Evolutionary conservation across 2,113 vertebrate genomes (phyloP).

Genomic region (Hystrix cristata): DNA sequence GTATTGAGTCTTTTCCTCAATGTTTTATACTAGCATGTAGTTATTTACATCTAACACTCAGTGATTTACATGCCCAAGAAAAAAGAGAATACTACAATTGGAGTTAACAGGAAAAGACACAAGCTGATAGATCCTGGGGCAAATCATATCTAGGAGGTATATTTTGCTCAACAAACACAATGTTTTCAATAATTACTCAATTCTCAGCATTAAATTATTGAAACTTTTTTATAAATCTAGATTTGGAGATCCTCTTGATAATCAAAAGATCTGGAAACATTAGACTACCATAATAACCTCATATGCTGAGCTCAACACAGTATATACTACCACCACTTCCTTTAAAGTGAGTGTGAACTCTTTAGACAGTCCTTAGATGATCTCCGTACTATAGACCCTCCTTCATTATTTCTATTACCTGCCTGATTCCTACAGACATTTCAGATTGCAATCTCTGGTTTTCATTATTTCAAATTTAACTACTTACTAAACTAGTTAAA

Average conservation of each 20-base stretch:
- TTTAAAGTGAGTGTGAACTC: not conserved
- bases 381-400: not conserved
- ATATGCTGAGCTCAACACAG: not conserved
- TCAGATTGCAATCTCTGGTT: not conserved
- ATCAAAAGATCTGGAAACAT: not conserved
- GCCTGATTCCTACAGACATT: not conserved
- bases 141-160: not conserved
- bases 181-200: constrained; percentile 41
- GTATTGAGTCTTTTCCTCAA: constrained; percentile 56
- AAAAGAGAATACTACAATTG: not conserved
- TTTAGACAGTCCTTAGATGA: not conserved
- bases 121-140: not conserved
- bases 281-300: not conserved
- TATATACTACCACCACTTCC: not conserved
- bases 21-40: not conserved
- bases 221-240: not conserved
- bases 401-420: not conserved
- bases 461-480: constrained; percentile 23
- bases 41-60: not conserved
- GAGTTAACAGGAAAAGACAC: not conserved
- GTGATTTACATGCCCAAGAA: not conserved
- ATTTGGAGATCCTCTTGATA: constrained; percentile 11
- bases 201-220: not conserved
- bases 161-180: not conserved
- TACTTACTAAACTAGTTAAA: not conserved